Conservation (phyloP, 2,797 vertebrate genomes). For the Anniella stebbinsi region DNA sequence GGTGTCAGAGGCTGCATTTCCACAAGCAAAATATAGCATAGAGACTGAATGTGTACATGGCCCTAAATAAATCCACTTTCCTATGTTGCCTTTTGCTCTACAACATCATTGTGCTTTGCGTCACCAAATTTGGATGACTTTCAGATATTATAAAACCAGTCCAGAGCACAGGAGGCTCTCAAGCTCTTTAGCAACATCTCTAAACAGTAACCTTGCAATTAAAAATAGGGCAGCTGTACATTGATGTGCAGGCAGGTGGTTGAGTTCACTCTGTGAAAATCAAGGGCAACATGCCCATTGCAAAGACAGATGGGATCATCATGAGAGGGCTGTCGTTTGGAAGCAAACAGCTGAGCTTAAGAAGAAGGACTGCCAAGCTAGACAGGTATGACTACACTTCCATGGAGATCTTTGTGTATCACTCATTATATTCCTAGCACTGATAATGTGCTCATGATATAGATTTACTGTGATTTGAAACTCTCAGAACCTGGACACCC, state of each 20-base stretch:
- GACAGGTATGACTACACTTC: background rate
- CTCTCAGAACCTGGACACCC: background rate
- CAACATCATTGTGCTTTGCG: background rate
- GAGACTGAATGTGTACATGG: background rate
- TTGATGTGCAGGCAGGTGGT: constrained; percentile 12
- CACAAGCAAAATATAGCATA: background rate
- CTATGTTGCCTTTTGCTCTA: background rate
- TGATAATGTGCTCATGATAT: background rate
- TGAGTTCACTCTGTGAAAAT: constrained; percentile 17
- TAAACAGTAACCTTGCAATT: constrained; percentile 6
- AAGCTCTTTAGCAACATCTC: background rate
- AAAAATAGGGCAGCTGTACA: constrained; percentile 8
- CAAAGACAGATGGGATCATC: constrained; percentile 1
- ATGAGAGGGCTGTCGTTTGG: background rate
- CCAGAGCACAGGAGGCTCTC: background rate
- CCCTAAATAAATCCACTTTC: background rate
- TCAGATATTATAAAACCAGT: background rate
- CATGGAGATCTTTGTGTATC: background rate
- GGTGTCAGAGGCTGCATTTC: background rate
- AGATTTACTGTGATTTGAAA: background rate
- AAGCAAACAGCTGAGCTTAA: background rate
- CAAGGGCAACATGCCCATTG: constrained; percentile 15
- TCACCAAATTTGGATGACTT: background rate
- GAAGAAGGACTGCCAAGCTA: background rate
- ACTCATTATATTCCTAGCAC: background rate